phyloP scores from a whole-genome alignment of 2,888 invertebrate species.

The Frankliniella fusca region DNA sequence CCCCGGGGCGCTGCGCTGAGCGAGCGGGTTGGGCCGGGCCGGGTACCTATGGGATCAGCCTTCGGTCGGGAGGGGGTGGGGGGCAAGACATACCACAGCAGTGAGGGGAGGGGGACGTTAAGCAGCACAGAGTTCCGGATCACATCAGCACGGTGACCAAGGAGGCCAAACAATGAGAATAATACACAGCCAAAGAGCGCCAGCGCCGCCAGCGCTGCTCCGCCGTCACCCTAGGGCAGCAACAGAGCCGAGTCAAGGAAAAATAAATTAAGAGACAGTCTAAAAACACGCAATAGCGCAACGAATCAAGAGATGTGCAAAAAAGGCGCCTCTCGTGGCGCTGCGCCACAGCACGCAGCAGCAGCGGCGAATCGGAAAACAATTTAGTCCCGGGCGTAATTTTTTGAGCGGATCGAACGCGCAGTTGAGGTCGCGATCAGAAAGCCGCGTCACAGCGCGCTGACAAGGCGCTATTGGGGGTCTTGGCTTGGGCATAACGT shows the following conservation, averaged over 20 bases:
- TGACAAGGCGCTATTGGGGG: too few species aligned
- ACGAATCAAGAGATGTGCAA: neutral
- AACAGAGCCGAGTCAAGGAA: too few species aligned
- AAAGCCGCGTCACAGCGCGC: too few species aligned
- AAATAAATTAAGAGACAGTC: too few species aligned
- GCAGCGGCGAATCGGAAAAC: neutral
- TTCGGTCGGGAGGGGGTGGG: neutral
- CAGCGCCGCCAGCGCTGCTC: too few species aligned
- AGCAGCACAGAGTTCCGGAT: neutral
- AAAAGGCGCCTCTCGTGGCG: neutral
- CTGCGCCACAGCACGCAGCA: neutral
- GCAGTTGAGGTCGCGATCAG: neutral
- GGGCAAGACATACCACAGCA: neutral
- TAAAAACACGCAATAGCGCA: neutral
- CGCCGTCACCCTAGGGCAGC: too few species aligned
- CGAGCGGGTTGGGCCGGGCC: neutral
- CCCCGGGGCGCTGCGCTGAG: neutral
- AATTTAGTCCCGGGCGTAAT: slow-evolving; percentile 33
- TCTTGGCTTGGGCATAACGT: too few species aligned
- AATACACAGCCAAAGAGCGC: neutral
- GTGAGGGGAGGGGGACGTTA: neutral
- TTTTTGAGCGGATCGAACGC: slow-evolving; percentile 28
- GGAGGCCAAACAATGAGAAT: neutral
- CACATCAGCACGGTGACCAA: neutral
- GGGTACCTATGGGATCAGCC: too few species aligned